Conservation (phyloP, 2,888 invertebrate genomes). For the Orchestes rusci region DNA sequence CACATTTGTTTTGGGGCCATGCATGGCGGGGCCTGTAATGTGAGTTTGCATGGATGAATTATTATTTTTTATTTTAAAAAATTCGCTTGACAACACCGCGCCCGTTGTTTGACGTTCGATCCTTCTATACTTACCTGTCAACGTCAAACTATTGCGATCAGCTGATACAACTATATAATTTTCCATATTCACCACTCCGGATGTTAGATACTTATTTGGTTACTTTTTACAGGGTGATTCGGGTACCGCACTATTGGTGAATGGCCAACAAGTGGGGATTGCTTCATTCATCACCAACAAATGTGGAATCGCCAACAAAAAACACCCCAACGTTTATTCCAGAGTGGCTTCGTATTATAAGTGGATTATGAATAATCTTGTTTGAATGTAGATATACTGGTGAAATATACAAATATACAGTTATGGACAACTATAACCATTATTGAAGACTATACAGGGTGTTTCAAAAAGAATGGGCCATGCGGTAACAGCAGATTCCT, state of each 20-base stretch:
- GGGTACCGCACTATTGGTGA: slow-evolving; percentile 29
- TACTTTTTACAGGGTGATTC: slow-evolving; percentile 28
- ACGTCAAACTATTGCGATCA: too few species aligned
- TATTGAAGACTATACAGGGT: too few species aligned
- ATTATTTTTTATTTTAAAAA: neutral
- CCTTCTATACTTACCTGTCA: too few species aligned
- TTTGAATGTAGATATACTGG: too few species aligned
- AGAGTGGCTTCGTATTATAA: slow-evolving; percentile 19
- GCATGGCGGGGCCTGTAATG: slow-evolving; percentile 31
- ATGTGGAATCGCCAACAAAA: slow-evolving; percentile 28
- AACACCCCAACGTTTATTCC: slow-evolving; percentile 24
- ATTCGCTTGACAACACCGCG: too few species aligned
- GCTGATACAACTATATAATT: too few species aligned
- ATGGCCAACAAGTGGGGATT: slow-evolving; percentile 28
- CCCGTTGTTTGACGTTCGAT: too few species aligned
- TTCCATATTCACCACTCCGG: too few species aligned
- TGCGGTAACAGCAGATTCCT: too few species aligned
- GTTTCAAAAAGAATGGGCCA: too few species aligned
- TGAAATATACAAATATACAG: too few species aligned
- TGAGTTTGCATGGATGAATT: slow-evolving; percentile 9
- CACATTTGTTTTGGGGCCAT: slow-evolving; percentile 32
- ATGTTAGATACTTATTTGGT: slow-evolving; percentile 2
- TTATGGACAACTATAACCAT: too few species aligned
- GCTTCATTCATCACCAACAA: slow-evolving; percentile 30
- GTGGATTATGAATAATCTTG: slow-evolving; percentile 19